Base-by-base conservation (phyloP, 2,888 invertebrate genomes). In the Ophion costatus region DNA sequence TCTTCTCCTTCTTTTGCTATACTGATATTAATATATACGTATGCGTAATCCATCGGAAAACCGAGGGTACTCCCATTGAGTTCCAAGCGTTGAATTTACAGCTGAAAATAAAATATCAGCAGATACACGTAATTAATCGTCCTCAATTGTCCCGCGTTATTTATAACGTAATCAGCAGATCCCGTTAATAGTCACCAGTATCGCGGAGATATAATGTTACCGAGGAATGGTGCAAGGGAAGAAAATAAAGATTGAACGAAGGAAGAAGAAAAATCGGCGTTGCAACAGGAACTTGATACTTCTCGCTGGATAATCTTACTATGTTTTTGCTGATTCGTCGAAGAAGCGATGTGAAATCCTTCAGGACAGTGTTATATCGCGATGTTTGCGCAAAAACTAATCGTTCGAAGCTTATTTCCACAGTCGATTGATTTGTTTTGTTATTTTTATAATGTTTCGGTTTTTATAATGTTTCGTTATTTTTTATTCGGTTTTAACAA, bases 61-160 rank as follows among this genome's bases (percentile, higher is more conserved):
- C 38, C 14, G 67, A 57, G 56, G n/a, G 1, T 42, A 42, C 67
- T 69, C 17, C 20, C 63, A 59, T 69, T 45, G 57, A 45, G 75
- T 74, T 73, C 63, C 79, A 67, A 70, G 64, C 42, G 64, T 66
- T 56, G 76, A 63, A 33, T 22, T 73, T 73, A 69, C 63, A 17
- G 73, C 85, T 85, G 85, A 77, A 85, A 85, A 82, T 70, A 80
- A 82, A 7, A 56, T n/a, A 77, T 85, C 80, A 85, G 77, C 80
- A 80, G 11, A 42, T 11, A 71, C 38, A 17, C 66, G 20, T 63
- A 29, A 61, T 57, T n/a, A 38, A 42, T 38, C 45, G 29, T 29
- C 42, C 22, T 57, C n/a, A 20, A 22, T 33, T 61, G 24, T 38
- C 38, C 38, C 42, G 6, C 5, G 5, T 51, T 14, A 51, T 14